Percentiles rank a stretch among this genome's conserved stretches.
phyloP scores from a whole-genome alignment of 2,113 vertebrate species.

The Barnardius zonarius region DNA sequence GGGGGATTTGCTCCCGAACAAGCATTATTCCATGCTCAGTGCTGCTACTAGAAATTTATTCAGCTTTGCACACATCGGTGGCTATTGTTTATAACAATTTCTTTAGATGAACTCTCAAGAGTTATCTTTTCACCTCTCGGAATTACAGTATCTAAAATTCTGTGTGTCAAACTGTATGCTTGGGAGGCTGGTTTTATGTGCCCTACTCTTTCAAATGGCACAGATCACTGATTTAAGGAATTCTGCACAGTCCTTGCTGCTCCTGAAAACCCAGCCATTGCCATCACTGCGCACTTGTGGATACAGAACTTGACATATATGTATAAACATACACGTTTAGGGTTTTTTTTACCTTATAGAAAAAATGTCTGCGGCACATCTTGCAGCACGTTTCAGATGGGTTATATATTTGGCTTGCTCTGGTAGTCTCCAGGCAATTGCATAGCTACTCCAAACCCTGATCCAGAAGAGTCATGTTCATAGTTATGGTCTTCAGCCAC shows the following conservation, averaged over 20 bases:
- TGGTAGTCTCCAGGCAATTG: neutral
- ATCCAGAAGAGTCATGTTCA: neutral
- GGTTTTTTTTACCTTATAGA: neutral
- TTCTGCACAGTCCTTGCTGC: rapidly evolving
- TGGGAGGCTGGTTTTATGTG: neutral
- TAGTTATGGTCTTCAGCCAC: neutral
- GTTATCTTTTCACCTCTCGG: neutral
- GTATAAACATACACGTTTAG: neutral
- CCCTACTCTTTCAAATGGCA: neutral
- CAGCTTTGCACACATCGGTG: neutral
- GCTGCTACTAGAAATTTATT: neutral
- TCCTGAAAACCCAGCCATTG: rapidly evolving
- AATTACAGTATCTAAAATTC: neutral
- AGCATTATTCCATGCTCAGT: neutral
- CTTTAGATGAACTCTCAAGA: neutral
- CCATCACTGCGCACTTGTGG: neutral
- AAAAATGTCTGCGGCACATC: neutral
- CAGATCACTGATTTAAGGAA: neutral
- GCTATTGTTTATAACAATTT: neutral
- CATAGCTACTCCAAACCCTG: neutral
- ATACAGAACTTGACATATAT: neutral
- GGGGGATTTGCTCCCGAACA: neutral
- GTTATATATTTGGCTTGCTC: neutral
- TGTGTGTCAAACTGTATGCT: neutral
- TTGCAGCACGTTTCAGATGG: neutral